phyloP scores from a whole-genome alignment of 2,888 invertebrate genomes.

The Paralinhomoeus sp. region DNA sequence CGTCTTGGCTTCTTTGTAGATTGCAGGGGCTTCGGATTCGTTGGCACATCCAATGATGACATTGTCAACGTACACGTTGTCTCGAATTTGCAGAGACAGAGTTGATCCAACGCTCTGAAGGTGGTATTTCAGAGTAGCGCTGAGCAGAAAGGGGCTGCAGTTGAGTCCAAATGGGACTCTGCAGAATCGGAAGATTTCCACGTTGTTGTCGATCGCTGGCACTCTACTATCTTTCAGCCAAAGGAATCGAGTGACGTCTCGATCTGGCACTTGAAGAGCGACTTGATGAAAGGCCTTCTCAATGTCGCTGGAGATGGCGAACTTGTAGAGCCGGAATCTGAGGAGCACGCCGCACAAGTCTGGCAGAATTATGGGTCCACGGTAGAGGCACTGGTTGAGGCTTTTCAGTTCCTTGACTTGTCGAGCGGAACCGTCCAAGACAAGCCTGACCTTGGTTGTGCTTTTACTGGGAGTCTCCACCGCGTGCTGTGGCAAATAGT shows the following conservation, averaged over 20 bases:
- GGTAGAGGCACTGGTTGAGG: slow-evolving; percentile 1
- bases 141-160: neutral
- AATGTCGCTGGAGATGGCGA: neutral
- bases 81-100: too few relatives aligned
- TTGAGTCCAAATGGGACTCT: neutral
- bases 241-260: neutral
- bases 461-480: neutral
- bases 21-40: too few relatives aligned
- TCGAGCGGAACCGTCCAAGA: neutral
- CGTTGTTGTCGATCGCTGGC: neutral
- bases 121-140: too few relatives aligned
- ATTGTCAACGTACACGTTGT: too few relatives aligned
- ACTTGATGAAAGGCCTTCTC: too few relatives aligned
- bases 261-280: neutral
- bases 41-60: too few relatives aligned
- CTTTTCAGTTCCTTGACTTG: neutral
- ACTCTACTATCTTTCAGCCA: neutral
- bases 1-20: too few relatives aligned
- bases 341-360: slow-evolving; percentile 1
- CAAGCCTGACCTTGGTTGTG: neutral
- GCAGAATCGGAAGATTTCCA: neutral
- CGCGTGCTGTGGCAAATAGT: slow-evolving; percentile 1
- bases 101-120: too few relatives aligned
- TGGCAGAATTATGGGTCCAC: neutral
- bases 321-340: neutral